Conservation (phyloP, 2,797 vertebrate genomes). For the Oceanodroma leucorhoa region DNA sequence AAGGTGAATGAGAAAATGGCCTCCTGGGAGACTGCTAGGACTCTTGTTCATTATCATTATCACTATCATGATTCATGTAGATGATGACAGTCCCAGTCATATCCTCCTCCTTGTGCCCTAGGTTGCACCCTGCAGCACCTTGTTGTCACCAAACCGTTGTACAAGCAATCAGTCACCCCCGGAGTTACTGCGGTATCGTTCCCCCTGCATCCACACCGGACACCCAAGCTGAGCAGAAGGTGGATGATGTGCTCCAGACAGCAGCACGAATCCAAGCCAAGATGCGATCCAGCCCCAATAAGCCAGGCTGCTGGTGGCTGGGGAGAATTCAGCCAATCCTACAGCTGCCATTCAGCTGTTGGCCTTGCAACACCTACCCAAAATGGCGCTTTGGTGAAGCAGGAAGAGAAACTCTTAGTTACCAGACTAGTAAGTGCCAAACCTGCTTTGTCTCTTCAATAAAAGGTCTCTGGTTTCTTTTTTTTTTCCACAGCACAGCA, state of each 20-base stretch:
- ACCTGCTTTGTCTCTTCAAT: not conserved
- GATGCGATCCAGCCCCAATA: not conserved
- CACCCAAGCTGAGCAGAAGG: not conserved
- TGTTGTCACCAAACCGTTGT: not conserved
- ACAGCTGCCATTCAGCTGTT: not conserved
- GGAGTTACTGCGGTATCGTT: rapidly evolving
- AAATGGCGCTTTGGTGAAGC: not conserved
- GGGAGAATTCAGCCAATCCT: not conserved
- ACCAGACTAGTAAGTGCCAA: not conserved
- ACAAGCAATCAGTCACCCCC: rapidly evolving
- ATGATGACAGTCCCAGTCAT: not conserved
- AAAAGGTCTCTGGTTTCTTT: not conserved
- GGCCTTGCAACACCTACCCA: not conserved
- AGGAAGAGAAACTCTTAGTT: not conserved
- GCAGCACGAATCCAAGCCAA: not conserved
- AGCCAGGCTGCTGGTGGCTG: not conserved
- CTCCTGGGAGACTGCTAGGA: slow-evolving; percentile 1
- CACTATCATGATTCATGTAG: not conserved
- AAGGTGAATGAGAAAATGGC: not conserved
- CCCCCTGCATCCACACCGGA: not conserved
- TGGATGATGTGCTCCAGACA: not conserved
- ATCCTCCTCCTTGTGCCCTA: not conserved
- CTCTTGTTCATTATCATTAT: slow-evolving; percentile 28
- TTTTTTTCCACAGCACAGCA: not conserved
- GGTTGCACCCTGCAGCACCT: not conserved